Evolutionary conservation across 2,797 vertebrate genomes (phyloP).

Genomic region (Bradypodion pumilum): DNA sequence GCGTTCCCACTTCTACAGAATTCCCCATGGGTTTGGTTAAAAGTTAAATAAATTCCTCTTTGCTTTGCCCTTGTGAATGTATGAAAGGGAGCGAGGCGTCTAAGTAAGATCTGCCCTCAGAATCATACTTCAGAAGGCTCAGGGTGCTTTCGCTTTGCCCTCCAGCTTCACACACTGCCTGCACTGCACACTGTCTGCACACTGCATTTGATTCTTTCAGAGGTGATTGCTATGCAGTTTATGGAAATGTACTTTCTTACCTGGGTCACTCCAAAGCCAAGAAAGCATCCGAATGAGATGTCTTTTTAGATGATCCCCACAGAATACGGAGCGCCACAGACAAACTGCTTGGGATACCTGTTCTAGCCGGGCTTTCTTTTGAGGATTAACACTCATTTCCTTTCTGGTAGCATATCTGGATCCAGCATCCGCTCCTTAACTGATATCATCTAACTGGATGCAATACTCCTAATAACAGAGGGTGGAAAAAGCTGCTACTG

Average conservation of each 20-base stretch:
- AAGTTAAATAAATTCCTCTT: slow-evolving; percentile 12
- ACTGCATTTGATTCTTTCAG: background rate
- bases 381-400: slow-evolving; percentile 78
- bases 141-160: slow-evolving; percentile 21
- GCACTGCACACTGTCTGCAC: background rate
- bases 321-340: slow-evolving; percentile 39
- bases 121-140: slow-evolving; percentile 33
- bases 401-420: slow-evolving; percentile 66
- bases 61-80: slow-evolving; percentile 15
- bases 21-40: slow-evolving; percentile 26
- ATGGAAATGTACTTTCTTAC: background rate
- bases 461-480: slow-evolving; percentile 50
- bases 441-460: slow-evolving; percentile 33
- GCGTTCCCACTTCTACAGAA: background rate
- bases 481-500: slow-evolving; percentile 55
- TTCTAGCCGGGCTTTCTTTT: slow-evolving; percentile 58
- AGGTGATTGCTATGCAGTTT: slow-evolving; percentile 23
- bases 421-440: slow-evolving; percentile 52
- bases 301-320: slow-evolving; percentile 16
- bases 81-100: slow-evolving; percentile 20
- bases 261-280: slow-evolving; percentile 23
- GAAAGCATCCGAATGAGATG: background rate
- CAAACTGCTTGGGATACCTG: slow-evolving; percentile 67
- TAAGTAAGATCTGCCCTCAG: slow-evolving; percentile 10
- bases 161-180: slow-evolving; percentile 24